phyloP scores from a whole-genome alignment of 2,888 invertebrate genomes.

The Apamea crenata region DNA sequence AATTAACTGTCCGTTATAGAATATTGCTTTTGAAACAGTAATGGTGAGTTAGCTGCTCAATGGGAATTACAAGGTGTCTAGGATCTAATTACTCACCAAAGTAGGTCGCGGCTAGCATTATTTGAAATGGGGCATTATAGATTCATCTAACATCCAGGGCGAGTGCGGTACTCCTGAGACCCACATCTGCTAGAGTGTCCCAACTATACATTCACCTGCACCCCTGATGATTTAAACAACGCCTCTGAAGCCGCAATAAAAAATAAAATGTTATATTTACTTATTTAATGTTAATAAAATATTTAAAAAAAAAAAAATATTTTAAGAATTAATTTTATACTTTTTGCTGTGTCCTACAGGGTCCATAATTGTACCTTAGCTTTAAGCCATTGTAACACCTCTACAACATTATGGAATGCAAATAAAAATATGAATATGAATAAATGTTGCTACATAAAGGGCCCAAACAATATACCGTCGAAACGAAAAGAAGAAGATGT shows the following conservation, averaged over 20 bases:
- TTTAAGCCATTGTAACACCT: too few species aligned
- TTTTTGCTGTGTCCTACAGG: too few species aligned
- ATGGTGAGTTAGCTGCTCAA: constrained; percentile 4
- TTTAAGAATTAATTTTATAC: too few species aligned
- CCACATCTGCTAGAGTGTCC: neutral
- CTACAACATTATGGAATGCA: too few species aligned
- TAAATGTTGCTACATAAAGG: neutral
- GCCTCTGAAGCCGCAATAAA: neutral
- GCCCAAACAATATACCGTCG: too few species aligned
- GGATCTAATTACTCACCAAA: neutral
- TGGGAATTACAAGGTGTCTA: neutral
- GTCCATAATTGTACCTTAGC: too few species aligned
- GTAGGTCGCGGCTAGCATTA: neutral
- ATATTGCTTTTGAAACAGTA: constrained; percentile 12
- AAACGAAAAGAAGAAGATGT: neutral
- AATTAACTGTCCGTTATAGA: constrained; percentile 7
- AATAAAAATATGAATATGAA: too few species aligned
- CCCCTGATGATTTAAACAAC: neutral
- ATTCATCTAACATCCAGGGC: neutral
- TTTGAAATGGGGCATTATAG: neutral
- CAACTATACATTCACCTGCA: neutral
- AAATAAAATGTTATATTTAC: too few species aligned
- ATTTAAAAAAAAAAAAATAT: too few species aligned
- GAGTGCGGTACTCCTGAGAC: neutral
- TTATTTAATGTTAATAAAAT: too few species aligned